Evolutionary conservation across 2,797 vertebrate genomes (phyloP).

Genomic region (Furcifer pardalis): DNA sequence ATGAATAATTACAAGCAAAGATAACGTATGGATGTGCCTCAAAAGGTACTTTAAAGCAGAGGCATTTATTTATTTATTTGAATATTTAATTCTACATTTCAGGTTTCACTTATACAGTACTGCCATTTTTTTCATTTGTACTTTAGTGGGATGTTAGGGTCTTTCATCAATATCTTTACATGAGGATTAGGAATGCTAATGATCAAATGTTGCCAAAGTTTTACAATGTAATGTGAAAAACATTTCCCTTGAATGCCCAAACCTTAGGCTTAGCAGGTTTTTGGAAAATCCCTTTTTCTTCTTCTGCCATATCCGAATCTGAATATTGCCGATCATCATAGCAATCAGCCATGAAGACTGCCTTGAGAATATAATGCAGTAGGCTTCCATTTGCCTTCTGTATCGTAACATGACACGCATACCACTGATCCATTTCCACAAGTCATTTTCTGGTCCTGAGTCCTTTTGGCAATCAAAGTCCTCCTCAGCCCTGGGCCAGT

Average conservation of each 20-base stretch:
- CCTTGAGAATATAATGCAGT: too few species aligned
- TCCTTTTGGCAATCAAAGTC: too few species aligned
- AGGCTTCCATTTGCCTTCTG: too few species aligned
- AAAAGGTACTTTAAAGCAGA: background rate
- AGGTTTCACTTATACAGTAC: background rate
- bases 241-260: background rate
- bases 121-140: background rate
- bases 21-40: background rate
- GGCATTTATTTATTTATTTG: background rate
- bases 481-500: too few species aligned
- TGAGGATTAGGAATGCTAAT: background rate
- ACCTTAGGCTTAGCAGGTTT: too few species aligned
- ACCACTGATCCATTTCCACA: too few species aligned
- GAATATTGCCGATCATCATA: too few species aligned
- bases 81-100: background rate
- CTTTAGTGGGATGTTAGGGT: background rate
- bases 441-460: too few species aligned
- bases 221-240: background rate
- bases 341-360: too few species aligned
- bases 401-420: too few species aligned
- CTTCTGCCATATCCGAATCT: too few species aligned
- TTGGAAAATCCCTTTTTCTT: too few species aligned
- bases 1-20: background rate
- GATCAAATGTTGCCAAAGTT: background rate
- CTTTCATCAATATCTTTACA: background rate